Evolutionary conservation across 2,797 vertebrate species (phyloP).

Genomic region (Etheostoma perlongum): DNA sequence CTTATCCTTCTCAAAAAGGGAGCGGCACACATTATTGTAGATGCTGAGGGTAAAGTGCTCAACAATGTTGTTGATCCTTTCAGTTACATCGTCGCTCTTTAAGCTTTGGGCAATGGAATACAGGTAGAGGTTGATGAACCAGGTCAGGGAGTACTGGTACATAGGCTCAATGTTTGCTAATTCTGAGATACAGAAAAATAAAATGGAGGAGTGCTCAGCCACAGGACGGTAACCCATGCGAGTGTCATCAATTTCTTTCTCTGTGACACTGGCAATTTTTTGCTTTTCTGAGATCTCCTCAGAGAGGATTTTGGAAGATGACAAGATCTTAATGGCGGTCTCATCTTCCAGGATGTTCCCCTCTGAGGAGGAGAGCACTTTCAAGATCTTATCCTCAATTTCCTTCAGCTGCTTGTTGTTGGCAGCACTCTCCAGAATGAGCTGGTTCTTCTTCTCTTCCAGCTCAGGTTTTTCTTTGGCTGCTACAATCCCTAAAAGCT

Average conservation of each 20-base stretch:
- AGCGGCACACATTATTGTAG: constrained; percentile 95
- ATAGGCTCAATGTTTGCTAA: constrained; percentile 95
- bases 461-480: constrained; percentile 95
- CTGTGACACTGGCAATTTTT: constrained; percentile 88
- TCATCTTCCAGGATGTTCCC: constrained; percentile 96
- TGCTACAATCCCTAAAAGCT: constrained; percentile 93
- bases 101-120: constrained; percentile 89
- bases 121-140: constrained; percentile 94
- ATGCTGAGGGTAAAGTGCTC: constrained; percentile 91
- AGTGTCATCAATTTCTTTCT: constrained; percentile 92
- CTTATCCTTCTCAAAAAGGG: constrained; percentile 96
- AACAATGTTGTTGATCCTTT: constrained; percentile 88
- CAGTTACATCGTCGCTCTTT: constrained; percentile 84
- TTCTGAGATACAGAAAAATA: constrained; percentile 96
- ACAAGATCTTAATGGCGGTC: constrained; percentile 90
- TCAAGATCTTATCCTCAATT: constrained; percentile 93
- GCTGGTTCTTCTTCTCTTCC: constrained; percentile 93
- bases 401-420: constrained; percentile 95
- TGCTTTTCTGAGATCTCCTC: constrained; percentile 94
- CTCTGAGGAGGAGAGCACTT: constrained; percentile 91
- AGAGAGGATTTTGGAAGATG: constrained; percentile 93
- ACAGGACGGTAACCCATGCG: constrained; percentile 94
- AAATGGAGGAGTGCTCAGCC: constrained; percentile 90
- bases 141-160: constrained; percentile 95
- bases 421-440: constrained; percentile 92